phyloP scores from a whole-genome alignment of 2,888 invertebrate species.

The Mactromeris polynyma region DNA sequence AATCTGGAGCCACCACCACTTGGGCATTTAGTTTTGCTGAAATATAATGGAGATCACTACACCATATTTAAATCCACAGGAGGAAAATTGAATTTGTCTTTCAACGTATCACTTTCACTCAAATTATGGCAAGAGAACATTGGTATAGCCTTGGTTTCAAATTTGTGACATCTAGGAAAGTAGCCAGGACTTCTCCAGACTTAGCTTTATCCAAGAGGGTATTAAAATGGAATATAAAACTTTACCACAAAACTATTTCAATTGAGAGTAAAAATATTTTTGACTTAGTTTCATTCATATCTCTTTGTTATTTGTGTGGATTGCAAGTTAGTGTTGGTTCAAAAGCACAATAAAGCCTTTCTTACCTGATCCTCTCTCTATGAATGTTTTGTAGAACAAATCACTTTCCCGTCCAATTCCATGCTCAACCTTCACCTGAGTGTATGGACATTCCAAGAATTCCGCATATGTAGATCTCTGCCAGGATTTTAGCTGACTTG shows the following conservation, averaged over 20 bases:
- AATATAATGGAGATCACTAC: background rate
- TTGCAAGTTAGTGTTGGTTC: too few relatives aligned
- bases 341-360: background rate
- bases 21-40: constrained; percentile 92
- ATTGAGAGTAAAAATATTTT: too few relatives aligned
- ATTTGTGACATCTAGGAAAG: too few relatives aligned
- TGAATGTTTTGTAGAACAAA: constrained; percentile 91
- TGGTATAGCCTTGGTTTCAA: too few relatives aligned
- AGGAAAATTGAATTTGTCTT: background rate
- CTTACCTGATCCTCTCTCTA: constrained; percentile 92
- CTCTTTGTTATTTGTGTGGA: too few relatives aligned
- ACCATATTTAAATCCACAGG: background rate
- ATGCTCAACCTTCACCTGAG: constrained; percentile 71
- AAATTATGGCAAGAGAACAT: too few relatives aligned
- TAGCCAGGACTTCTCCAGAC: too few relatives aligned
- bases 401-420: constrained; percentile 86
- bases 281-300: too few relatives aligned
- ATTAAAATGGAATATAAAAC: too few relatives aligned
- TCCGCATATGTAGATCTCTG: constrained; percentile 91
- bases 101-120: too few relatives aligned
- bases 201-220: too few relatives aligned
- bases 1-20: constrained; percentile 93
- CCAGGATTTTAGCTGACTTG: constrained; percentile 90
- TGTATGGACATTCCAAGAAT: constrained; percentile 88
- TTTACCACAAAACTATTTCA: too few relatives aligned